Evolutionary conservation across 1,140 invertebrate genomes (phyloP).

Genomic region (Choristoneura fumiferana): DNA sequence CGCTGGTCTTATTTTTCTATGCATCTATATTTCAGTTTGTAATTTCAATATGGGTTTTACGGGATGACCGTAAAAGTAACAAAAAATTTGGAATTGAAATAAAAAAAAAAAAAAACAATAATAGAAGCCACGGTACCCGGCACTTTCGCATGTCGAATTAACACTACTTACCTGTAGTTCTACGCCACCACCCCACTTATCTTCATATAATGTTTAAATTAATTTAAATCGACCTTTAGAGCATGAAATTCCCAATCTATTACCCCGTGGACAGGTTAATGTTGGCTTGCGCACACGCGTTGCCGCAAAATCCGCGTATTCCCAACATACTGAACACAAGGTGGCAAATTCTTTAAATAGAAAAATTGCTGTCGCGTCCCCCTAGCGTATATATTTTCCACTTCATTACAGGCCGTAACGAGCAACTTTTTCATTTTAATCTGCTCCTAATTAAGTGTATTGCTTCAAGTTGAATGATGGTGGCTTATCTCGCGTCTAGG

Average conservation of each 20-base stretch:
- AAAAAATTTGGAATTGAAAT: no score
- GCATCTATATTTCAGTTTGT: no score
- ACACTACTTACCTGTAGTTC: constrained; percentile 59
- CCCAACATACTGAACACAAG: constrained; percentile 43
- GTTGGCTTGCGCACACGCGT: constrained; percentile 36
- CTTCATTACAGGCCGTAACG: constrained; percentile 50
- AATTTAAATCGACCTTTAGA: constrained; percentile 70
- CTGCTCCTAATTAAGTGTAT: constrained; percentile 62
- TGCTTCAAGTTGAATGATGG: constrained; percentile 41
- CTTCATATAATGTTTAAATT: constrained; percentile 73
- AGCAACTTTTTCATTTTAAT: constrained; percentile 65
- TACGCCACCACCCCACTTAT: constrained; percentile 47
- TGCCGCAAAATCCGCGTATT: constrained; percentile 39
- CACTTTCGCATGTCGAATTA: constrained; percentile 48
- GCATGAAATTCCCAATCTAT: constrained; percentile 72
- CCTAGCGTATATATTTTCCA: constrained; percentile 41
- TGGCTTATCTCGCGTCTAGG: constrained; percentile 56
- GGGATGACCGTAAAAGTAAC: no score
- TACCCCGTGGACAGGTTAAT: constrained; percentile 64
- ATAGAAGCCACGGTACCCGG: constrained; percentile 27
- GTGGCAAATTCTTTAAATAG: constrained; percentile 47
- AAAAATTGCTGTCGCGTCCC: constrained; percentile 33
- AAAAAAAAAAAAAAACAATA: no score
- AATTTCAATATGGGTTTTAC: no score
- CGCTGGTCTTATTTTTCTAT: no score